Evolutionary conservation across 2,797 vertebrate species (phyloP), one percentile per base, ranked within the genome.

Genomic region (Urophycis tenuis): DNA sequence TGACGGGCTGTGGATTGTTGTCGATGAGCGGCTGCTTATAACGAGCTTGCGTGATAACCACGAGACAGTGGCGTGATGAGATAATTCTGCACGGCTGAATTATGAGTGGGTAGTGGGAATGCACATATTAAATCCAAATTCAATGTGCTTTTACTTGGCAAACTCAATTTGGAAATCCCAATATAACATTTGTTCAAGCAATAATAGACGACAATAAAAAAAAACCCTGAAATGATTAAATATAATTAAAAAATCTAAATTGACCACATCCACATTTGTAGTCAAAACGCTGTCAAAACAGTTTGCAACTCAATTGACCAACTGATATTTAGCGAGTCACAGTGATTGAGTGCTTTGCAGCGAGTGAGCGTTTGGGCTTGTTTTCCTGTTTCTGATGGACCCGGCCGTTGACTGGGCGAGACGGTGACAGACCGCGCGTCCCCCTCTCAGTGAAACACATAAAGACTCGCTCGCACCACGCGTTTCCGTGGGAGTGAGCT

Each of bases 1-100:
- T 91, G 89, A 83, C 29, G 60, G 25, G 25, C 60, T 29, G 4
- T 4, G 60, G 15, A 60, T 41, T 41, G 39, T 41, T 41, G 41
- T 49, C 41, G 41, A 49, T 29, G n/a, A 91, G 87, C 81, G 86
- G 84, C 88, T 83, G 83, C 81, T 85, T 90, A 89, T 86, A 82
- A 81, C 80, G 75, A 75, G 82, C 77, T 80, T 67, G 25, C 25
- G 29, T 67, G 25, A 67, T 67, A 67, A 67, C 29, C 25, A 67
- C 3, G 8, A 25, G 60, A 22, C 7, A 10, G 60, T 25, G 6
- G 29, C 10, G 60, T 67, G 53, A n/a, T 60, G 53, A 60, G 60
- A 60, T n/a, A 29, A 67, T 60, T 60, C 53, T 60, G 53, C 53
- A 60, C 10, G n/a, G n/a, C 60, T 29, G 60, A 67, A 11, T 67